Percentiles rank a stretch among this genome's conserved stretches.
These are phyloP conservation scores for Donacobius atricapilla DNA, from an alignment of 2,113 vertebrate genomes.

Conservation along the genomic window DNA sequence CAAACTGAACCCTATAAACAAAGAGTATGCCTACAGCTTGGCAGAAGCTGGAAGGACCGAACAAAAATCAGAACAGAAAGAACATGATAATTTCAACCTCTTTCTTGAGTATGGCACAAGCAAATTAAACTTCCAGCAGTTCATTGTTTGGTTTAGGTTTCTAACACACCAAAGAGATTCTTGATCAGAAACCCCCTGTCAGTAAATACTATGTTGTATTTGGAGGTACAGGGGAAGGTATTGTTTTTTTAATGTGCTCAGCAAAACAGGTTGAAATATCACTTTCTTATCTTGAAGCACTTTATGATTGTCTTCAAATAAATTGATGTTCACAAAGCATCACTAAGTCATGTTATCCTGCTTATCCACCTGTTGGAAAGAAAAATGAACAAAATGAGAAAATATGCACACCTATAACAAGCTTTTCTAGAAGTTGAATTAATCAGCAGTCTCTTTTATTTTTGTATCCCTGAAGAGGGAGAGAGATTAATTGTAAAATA, in stretches of 20 bases:
- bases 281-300: background rate
- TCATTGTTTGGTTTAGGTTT: background rate
- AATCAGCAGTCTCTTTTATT: background rate
- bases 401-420: background rate
- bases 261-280: background rate
- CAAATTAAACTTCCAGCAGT: background rate
- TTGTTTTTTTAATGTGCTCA: background rate
- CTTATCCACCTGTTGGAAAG: background rate
- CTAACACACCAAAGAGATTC: background rate
- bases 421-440: background rate
- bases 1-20: background rate
- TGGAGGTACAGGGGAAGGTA: background rate
- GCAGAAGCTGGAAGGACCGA: background rate
- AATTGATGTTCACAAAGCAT: conserved; percentile 3
- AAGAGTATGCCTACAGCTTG: background rate
- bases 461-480: background rate
- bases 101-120: background rate
- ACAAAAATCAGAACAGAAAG: background rate
- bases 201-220: rapidly evolving
- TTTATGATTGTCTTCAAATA: conserved; percentile 22
- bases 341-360: background rate
- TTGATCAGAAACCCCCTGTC: background rate
- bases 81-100: background rate
- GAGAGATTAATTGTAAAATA: background rate
- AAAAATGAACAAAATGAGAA: conserved; percentile 13